A percentile compares a stretch with the other conserved stretches of the same genome.
These are phyloP conservation scores for Epistrophe grossulariae DNA, from an alignment of 2,888 invertebrate species.

Conservation along the genomic window DNA sequence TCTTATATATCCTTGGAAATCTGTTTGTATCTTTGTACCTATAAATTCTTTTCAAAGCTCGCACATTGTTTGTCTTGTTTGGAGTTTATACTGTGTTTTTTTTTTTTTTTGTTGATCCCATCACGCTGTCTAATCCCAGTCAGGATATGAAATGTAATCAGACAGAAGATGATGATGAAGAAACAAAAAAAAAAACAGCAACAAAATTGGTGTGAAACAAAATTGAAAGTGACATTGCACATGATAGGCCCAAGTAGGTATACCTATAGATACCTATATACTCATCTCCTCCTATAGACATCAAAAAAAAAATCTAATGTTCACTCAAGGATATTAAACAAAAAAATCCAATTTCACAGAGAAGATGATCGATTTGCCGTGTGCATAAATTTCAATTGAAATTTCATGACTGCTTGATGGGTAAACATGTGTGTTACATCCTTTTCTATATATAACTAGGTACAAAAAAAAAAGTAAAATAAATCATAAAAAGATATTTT, in stretches of 20 bases:
- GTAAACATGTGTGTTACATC: constrained; percentile 59
- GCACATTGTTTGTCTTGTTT: constrained; percentile 42
- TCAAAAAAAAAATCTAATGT: constrained; percentile 14
- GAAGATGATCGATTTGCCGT: constrained; percentile 66
- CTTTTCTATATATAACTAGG: not conserved
- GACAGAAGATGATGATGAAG: constrained; percentile 61
- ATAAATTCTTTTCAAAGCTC: constrained; percentile 19
- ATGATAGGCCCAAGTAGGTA: constrained; percentile 47
- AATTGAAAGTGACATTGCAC: constrained; percentile 69
- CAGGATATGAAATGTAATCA: constrained; percentile 71
- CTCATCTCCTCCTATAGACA: not conserved
- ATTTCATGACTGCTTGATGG: constrained; percentile 64
- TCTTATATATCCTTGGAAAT: constrained; percentile 24
- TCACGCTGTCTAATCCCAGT: constrained; percentile 44
- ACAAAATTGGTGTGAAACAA: constrained; percentile 38
- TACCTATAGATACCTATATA: too few species aligned
- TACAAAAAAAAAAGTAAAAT: constrained; percentile 20
- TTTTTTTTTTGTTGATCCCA: constrained; percentile 7
- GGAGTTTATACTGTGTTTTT: not conserved
- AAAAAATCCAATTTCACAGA: constrained; percentile 55
- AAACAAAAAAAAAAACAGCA: constrained; percentile 7
- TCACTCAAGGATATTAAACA: constrained; percentile 53
- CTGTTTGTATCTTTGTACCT: not conserved
- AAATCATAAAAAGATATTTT: constrained; percentile 18
- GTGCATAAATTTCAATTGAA: constrained; percentile 68